phyloP scores from a whole-genome alignment of 2,113 vertebrate genomes.

The Colistium nudipinnis region DNA sequence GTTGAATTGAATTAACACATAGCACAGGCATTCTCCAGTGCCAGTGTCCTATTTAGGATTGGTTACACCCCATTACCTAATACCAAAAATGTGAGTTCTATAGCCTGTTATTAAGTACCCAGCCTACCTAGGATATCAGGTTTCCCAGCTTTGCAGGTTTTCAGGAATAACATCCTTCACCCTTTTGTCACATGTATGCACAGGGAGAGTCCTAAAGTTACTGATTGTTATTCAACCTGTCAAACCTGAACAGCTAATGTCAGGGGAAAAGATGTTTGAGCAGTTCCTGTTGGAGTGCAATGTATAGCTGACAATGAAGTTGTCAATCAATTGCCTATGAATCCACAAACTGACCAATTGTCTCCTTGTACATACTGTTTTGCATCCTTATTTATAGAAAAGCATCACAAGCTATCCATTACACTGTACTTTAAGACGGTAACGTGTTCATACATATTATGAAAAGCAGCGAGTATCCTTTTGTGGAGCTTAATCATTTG shows the following conservation, averaged over 20 bases:
- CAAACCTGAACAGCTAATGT: slow-evolving; percentile 17
- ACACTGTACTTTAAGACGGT: too few relatives aligned
- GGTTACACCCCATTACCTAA: background rate
- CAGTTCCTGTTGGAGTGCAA: background rate
- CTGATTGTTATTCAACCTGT: slow-evolving; percentile 19
- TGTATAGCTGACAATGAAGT: too few relatives aligned
- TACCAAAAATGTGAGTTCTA: slow-evolving; percentile 16
- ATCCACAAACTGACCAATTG: too few relatives aligned
- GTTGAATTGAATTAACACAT: background rate
- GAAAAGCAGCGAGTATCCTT: too few relatives aligned
- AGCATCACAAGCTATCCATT: too few relatives aligned
- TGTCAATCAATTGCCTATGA: too few relatives aligned
- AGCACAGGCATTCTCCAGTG: background rate
- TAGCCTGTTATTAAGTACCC: background rate
- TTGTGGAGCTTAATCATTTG: too few relatives aligned
- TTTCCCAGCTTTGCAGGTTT: slow-evolving; percentile 15
- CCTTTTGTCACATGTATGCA: slow-evolving; percentile 16
- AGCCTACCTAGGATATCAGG: slow-evolving; percentile 1
- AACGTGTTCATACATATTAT: too few relatives aligned
- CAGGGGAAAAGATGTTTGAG: background rate
- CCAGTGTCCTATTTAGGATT: background rate
- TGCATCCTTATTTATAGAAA: too few relatives aligned
- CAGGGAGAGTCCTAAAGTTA: background rate
- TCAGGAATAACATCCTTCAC: background rate
- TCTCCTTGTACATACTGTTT: too few relatives aligned